These are phyloP conservation scores for Hyaena hyaena DNA, from an alignment of 2,113 vertebrate species.

Conservation along the genomic window DNA sequence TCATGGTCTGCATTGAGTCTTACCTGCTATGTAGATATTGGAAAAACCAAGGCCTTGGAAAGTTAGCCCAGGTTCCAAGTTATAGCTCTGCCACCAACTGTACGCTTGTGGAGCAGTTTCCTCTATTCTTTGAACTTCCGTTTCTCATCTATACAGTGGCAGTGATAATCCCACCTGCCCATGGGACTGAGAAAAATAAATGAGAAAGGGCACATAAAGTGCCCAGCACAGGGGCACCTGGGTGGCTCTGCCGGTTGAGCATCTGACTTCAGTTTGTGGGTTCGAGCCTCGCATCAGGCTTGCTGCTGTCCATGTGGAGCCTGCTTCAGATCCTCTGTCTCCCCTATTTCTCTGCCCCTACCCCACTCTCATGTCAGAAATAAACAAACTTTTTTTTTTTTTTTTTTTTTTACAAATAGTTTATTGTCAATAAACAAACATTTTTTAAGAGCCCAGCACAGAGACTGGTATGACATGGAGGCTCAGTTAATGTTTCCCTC, in stretches of 20 bases:
- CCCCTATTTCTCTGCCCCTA: no score
- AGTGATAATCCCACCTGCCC: not conserved
- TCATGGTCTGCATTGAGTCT: not conserved
- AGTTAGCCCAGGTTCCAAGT: not conserved
- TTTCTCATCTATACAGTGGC: not conserved
- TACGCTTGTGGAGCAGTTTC: not conserved
- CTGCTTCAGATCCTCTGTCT: no score
- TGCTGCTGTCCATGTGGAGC: no score
- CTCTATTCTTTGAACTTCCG: not conserved
- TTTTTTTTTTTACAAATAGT: no score
- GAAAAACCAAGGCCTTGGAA: not conserved
- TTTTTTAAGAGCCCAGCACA: not conserved
- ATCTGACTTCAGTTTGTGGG: no score
- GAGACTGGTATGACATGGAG: not conserved
- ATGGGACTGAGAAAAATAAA: not conserved
- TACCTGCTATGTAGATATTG: not conserved
- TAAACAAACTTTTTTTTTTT: no score
- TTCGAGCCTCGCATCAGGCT: no score
- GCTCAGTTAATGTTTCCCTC: constrained; percentile 18
- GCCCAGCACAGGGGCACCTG: not conserved
- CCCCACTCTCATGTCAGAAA: no score
- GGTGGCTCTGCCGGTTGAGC: no score
- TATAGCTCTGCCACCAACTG: not conserved
- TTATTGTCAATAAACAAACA: no score
- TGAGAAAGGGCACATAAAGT: constrained; percentile 26